Percentiles rank a stretch among this genome's conserved stretches.
Evolutionary conservation across 1,140 invertebrate species (phyloP).

Genomic region (Lepidurus apus): DNA sequence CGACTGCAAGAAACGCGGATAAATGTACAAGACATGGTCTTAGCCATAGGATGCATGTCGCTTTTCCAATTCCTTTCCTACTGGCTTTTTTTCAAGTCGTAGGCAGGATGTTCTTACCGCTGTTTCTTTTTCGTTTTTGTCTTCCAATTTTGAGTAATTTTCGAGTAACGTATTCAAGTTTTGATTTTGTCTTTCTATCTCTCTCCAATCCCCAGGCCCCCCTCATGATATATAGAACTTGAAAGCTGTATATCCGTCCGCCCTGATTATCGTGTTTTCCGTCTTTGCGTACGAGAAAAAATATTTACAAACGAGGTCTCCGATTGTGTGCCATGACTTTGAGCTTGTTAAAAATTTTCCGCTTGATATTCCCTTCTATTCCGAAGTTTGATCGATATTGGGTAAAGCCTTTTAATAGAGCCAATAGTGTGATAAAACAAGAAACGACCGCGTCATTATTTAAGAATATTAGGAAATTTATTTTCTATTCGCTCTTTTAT

Average conservation of each 20-base stretch:
- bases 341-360: constrained; percentile 1
- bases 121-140: neutral
- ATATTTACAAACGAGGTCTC: neutral
- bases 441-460: neutral
- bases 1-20: neutral
- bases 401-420: neutral
- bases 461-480: too few species aligned
- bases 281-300: neutral
- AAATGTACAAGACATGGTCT: neutral
- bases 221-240: neutral
- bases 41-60: neutral
- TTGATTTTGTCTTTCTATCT: neutral
- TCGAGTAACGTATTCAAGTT: neutral
- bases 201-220: neutral
- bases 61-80: neutral
- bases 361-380: neutral
- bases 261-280: neutral
- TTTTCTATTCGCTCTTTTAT: too few species aligned
- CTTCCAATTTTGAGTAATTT: neutral
- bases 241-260: constrained; percentile 4
- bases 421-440: neutral
- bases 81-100: constrained; percentile 12
- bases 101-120: neutral
- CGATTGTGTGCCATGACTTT: neutral
- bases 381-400: neutral